Percentiles rank a stretch among this genome's conserved stretches.
These are phyloP conservation scores for Oophaga pumilio DNA, from an alignment of 2,113 vertebrate genomes.

Conservation along the genomic window DNA sequence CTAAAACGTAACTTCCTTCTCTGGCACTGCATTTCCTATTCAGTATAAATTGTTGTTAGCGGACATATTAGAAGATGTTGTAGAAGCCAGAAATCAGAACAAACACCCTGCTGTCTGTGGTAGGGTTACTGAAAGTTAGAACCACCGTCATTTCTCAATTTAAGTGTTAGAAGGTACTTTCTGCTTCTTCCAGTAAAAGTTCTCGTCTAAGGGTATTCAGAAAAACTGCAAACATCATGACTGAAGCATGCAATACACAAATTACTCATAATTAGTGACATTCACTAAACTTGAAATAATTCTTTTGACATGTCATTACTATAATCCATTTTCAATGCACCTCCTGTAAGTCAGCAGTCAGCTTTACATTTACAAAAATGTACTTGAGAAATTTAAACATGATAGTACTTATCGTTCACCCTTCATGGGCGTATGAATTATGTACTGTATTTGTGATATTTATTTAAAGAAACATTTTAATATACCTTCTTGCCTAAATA, in stretches of 20 bases:
- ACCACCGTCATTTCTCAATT: not conserved
- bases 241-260: not conserved
- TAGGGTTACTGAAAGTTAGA: conserved; percentile 19
- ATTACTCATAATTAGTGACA: not conserved
- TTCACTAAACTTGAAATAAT: not conserved
- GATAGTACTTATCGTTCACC: not conserved
- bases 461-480: not conserved
- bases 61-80: conserved; percentile 1
- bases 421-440: not conserved
- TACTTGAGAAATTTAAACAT: not conserved
- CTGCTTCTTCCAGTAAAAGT: conserved; percentile 3
- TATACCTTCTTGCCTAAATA: not conserved
- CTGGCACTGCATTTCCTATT: not conserved
- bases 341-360: not conserved
- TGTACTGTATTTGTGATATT: not conserved
- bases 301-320: not conserved
- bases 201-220: not conserved
- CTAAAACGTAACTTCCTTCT: not conserved
- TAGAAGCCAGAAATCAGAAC: conserved; percentile 23
- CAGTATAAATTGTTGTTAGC: conserved; percentile 8
- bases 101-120: conserved; percentile 4
- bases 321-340: not conserved
- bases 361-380: not conserved
- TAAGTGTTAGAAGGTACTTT: not conserved
- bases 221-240: not conserved